phyloP scores from a whole-genome alignment of 2,113 vertebrate genomes.

The Micronycteris hirsuta region DNA sequence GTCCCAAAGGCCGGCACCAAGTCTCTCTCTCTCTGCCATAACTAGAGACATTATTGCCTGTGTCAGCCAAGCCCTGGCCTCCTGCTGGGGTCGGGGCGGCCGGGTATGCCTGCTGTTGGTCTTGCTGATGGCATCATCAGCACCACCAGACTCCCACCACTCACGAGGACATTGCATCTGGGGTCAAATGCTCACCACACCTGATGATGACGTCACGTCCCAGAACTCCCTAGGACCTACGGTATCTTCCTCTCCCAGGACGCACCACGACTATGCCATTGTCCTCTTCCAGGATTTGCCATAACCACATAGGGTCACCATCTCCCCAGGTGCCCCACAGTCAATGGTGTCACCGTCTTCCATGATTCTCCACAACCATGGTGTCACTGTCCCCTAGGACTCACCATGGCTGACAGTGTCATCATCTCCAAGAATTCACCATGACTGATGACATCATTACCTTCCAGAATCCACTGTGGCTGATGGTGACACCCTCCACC shows the following conservation, averaged over 20 bases:
- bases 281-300: not conserved
- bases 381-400: not conserved
- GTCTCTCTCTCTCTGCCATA: not conserved
- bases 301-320: not conserved
- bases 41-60: not conserved
- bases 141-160: not conserved
- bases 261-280: not conserved
- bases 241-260: not conserved
- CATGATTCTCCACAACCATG: not conserved
- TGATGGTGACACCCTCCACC: not conserved
- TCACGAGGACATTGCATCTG: not conserved
- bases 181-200: not conserved
- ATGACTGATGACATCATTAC: not conserved
- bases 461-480: not conserved
- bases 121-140: not conserved
- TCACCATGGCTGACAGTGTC: not conserved
- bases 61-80: not conserved
- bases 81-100: not conserved
- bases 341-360: not conserved
- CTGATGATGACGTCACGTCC: not conserved
- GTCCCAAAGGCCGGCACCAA: not conserved
- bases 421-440: not conserved
- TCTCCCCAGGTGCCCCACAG: not conserved
- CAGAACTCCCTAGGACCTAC: not conserved
- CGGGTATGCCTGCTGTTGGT: not conserved